Percentiles rank a stretch among this genome's conserved stretches.
Evolutionary conservation across 2,888 invertebrate species (phyloP).

Genomic region (Rhopalosiphum nymphaeae): DNA sequence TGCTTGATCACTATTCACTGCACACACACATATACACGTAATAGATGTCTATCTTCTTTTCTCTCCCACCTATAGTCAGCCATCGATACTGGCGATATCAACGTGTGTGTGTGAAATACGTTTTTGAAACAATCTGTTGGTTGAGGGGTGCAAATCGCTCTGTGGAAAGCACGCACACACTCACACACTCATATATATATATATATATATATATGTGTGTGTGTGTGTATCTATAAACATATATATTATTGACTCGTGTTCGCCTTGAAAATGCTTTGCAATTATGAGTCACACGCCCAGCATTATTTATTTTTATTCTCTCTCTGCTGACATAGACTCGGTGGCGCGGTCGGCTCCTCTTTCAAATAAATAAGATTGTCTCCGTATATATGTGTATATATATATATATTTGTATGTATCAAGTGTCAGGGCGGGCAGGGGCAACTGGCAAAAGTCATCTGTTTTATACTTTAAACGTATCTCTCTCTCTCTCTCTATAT

Average conservation of each 20-base stretch:
- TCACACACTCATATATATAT: neutral
- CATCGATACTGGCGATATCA: neutral
- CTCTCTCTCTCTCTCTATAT: neutral
- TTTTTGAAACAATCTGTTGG: neutral
- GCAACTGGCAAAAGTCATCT: neutral
- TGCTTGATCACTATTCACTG: neutral
- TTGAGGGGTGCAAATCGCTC: neutral
- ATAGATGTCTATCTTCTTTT: neutral
- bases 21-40: neutral
- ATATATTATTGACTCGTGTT: neutral
- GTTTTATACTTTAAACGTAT: constrained; percentile 1
- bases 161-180: neutral
- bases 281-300: constrained; percentile 36
- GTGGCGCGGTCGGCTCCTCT: neutral
- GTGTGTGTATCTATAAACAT: neutral
- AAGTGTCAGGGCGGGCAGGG: neutral
- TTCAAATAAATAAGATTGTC: constrained; percentile 41
- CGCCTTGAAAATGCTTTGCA: constrained; percentile 33
- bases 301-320: constrained; percentile 17
- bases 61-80: neutral
- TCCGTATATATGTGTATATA: neutral
- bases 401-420: neutral
- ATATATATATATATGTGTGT: neutral
- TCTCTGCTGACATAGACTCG: neutral
- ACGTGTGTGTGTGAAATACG: constrained; percentile 7